Percentiles rank a stretch among this genome's conserved stretches.
Evolutionary conservation across 2,113 vertebrate genomes (phyloP).

Genomic region (Seriola quinqueradiata): DNA sequence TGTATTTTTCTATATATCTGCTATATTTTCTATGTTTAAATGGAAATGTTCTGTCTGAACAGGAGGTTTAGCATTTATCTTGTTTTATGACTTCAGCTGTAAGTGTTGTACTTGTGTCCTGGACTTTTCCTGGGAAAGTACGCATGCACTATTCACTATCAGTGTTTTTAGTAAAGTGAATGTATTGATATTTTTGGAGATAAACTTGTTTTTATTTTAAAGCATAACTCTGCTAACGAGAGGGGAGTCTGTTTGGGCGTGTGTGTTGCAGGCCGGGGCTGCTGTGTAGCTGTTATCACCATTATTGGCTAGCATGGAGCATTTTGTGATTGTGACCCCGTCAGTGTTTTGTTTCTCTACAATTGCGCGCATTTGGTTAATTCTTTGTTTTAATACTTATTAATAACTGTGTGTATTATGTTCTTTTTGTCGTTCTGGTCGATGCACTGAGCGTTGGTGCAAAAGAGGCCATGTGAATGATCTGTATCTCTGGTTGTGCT

Average conservation of each 20-base stretch:
- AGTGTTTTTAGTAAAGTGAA: not conserved
- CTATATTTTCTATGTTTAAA: not conserved
- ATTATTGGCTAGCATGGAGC: not conserved
- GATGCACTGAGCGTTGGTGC: not conserved
- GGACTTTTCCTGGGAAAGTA: not conserved
- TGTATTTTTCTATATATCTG: not conserved
- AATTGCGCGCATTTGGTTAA: not conserved
- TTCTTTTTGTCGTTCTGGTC: not conserved
- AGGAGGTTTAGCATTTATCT: not conserved
- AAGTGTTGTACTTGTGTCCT: not conserved
- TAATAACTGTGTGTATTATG: not conserved
- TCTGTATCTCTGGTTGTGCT: not conserved
- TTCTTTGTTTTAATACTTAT: not conserved
- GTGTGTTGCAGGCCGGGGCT: not conserved
- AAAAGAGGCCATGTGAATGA: not conserved
- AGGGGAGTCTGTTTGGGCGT: not conserved
- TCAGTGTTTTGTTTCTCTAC: not conserved
- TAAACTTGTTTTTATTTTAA: no score
- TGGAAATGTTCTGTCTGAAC: not conserved
- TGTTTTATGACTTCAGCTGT: not conserved
- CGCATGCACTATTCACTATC: not conserved
- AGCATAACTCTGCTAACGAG: no score
- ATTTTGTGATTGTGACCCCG: not conserved
- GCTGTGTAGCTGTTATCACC: not conserved
- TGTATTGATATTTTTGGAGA: no score